Percentiles rank a stretch among this genome's conserved stretches.
Evolutionary conservation across 2,888 invertebrate species (phyloP).

Genomic region (Ormyrus pomaceus): DNA sequence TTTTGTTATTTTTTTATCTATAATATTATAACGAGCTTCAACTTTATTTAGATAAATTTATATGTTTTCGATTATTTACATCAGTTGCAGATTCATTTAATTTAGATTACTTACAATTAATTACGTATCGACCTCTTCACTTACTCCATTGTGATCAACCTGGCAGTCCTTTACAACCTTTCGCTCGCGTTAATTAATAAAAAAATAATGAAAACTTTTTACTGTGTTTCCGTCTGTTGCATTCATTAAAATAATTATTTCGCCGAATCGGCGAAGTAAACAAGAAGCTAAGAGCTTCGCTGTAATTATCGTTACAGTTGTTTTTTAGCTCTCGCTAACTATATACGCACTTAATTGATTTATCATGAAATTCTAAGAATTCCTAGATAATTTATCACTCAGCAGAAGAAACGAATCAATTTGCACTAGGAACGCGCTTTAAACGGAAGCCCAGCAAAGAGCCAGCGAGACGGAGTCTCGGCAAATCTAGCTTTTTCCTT

Average conservation of each 20-base stretch:
- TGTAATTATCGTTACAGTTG: conserved; percentile 41
- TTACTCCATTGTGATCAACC: no score
- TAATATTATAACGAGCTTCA: no score
- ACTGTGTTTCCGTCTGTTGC: background rate
- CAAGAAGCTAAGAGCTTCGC: conserved; percentile 33
- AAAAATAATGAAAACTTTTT: conserved; percentile 37
- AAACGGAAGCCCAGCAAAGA: background rate
- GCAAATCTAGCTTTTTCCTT: background rate
- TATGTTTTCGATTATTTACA: no score
- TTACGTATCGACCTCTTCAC: no score
- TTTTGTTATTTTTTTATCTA: no score
- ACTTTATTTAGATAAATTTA: no score
- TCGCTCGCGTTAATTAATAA: conserved; percentile 16
- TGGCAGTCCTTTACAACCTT: background rate
- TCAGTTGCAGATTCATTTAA: no score
- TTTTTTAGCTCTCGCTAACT: conserved; percentile 13
- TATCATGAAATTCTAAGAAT: conserved; percentile 17
- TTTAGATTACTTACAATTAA: no score
- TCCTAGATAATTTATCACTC: conserved; percentile 41
- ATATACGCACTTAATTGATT: conserved; percentile 44
- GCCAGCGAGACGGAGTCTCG: background rate
- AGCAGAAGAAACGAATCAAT: conserved; percentile 37
- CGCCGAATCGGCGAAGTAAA: conserved; percentile 11
- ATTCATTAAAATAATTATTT: conserved; percentile 25
- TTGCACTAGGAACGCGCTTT: conserved; percentile 1